A percentile compares a stretch with the other conserved stretches of the same genome.
phyloP scores from a whole-genome alignment of 2,888 invertebrate species.

The Ceraclea dissimilis region DNA sequence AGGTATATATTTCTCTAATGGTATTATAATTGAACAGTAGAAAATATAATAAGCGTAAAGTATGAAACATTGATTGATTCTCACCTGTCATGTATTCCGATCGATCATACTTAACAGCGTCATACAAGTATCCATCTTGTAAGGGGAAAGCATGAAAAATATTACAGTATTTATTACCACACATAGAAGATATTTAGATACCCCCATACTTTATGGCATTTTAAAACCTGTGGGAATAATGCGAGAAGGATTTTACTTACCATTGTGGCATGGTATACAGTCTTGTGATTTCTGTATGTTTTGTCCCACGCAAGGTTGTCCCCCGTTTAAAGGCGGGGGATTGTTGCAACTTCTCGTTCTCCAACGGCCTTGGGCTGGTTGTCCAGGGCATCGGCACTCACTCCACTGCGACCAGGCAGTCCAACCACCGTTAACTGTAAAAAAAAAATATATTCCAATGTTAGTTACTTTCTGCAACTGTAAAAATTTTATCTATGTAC shows the following conservation, averaged over 20 bases:
- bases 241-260: too few species aligned
- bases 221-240: too few species aligned
- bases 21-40: too few species aligned
- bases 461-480: too few species aligned
- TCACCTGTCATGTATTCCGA: conserved; percentile 22
- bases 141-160: conserved; percentile 12
- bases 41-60: too few species aligned
- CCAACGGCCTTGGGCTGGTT: conserved; percentile 62
- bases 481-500: too few species aligned
- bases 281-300: conserved; percentile 73
- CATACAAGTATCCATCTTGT: conserved; percentile 22
- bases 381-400: conserved; percentile 75
- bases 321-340: conserved; percentile 88
- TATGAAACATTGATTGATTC: too few species aligned
- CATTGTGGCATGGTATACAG: conserved; percentile 65
- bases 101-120: conserved; percentile 24
- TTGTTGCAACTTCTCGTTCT: conserved; percentile 78
- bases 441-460: conserved; percentile 9
- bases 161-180: neutral
- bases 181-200: neutral
- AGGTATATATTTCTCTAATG: too few species aligned
- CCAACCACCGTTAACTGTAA: conserved; percentile 90
- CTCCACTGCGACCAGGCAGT: conserved; percentile 86
- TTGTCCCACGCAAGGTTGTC: conserved; percentile 75
- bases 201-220: too few species aligned